Evolutionary conservation across 2,113 vertebrate genomes (phyloP), one percentile per base, ranked within the genome.

Genomic region (Cyanoderma ruficeps): DNA sequence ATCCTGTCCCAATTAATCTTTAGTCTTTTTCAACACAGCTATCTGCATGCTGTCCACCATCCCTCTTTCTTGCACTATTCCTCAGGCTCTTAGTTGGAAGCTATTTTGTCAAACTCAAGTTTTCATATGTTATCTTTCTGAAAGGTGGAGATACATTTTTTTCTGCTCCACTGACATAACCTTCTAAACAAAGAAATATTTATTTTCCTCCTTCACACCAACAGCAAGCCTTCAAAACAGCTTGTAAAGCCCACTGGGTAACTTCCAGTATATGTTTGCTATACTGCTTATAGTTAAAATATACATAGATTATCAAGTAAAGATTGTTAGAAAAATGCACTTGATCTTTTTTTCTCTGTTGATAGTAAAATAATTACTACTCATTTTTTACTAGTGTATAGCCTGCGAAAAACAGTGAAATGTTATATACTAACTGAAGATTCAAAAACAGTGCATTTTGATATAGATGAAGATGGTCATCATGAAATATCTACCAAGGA

Each of bases 371-470:
- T 83, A 81, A 88, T 50, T 63, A 5, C 15, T 69, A 63, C 12
- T 87, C 1, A 22, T 88, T 83, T 94, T 77, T 93, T 1, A 25
- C 57, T 83, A 96, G 96, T 0, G 2, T 86, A 96, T n/a, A 47
- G 28, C 49, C 64, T 94, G 68, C 52, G 68, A 69, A 1, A 89
- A 93, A 96, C 79, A 35, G 25, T 83, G 75, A 94, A 95, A 80
- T 97, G 96, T 83, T 97, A 83, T 41, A 93, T 97, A 78, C 79
- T 86, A 56, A 97, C 96, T 15, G 94, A 95, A 88, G 95, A 96
- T 41, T 97, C 95, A 30, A 97, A 96, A 96, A 96, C 93, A 11
- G 95, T 97, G 27, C 96, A 96, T 92, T 97, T 97, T 88, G 94
- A 90, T 74, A 75, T 97, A 60, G 95, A 97, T 56, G 95, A 97